A percentile compares a stretch with the other conserved stretches of the same genome.
Evolutionary conservation across 37 sponge, comb jelly and placozoan genomes (phyloP).

Genomic region (Halichondria panicea): DNA sequence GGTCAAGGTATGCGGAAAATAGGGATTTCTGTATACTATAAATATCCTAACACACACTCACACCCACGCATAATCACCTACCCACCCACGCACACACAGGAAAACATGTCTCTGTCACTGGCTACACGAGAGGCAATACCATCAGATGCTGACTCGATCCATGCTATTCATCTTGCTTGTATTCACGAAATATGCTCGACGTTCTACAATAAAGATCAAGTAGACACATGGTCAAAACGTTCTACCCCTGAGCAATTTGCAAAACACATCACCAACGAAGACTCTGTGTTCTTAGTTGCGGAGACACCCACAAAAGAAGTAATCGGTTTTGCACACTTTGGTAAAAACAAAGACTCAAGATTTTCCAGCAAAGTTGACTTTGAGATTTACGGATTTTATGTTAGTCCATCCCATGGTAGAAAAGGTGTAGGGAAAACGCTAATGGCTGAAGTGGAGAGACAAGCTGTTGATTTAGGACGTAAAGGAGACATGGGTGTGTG

Average conservation of each 20-base stretch:
- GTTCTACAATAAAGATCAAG: neutral
- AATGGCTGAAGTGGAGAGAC: constrained; percentile 1
- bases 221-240: neutral
- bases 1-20: too few species aligned
- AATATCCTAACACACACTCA: too few species aligned
- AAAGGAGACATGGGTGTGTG: constrained; percentile 8
- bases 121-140: too few species aligned
- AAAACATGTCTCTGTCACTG: too few species aligned
- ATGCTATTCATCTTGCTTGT: neutral
- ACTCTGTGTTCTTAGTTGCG: neutral
- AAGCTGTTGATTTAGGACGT: neutral
- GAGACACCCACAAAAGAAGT: neutral
- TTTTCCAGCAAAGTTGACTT: neutral
- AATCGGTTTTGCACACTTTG: constrained; percentile 9
- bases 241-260: neutral
- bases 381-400: constrained; percentile 13
- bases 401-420: neutral
- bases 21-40: too few species aligned
- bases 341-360: neutral
- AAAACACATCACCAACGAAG: neutral
- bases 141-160: neutral
- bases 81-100: too few species aligned
- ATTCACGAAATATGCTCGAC: neutral
- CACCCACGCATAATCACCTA: constrained; percentile 6
- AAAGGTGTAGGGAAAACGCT: neutral